These are phyloP conservation scores for Drosophila demipolita DNA, from an alignment of 2,888 invertebrate genomes.

Conservation along the genomic window DNA sequence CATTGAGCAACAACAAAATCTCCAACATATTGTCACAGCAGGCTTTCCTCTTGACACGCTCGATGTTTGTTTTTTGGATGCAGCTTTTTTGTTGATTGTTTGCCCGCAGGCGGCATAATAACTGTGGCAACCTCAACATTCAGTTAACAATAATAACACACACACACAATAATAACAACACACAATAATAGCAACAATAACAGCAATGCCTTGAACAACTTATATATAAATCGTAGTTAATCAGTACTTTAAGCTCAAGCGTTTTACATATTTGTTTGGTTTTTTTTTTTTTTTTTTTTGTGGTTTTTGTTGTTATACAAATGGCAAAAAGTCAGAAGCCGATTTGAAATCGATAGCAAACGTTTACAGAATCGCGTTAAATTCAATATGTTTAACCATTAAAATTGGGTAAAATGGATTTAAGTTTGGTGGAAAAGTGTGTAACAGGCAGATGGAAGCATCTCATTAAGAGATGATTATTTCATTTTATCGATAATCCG, in stretches of 20 bases:
- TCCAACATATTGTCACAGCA: background rate
- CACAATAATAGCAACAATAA: constrained; percentile 10
- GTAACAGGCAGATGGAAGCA: background rate
- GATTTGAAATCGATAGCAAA: background rate
- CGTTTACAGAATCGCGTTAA: background rate
- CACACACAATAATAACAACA: constrained; percentile 5
- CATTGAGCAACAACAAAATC: background rate
- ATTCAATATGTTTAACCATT: background rate
- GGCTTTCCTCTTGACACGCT: constrained; percentile 1
- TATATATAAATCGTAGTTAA: constrained; percentile 7
- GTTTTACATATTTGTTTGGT: background rate
- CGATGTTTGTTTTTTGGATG: constrained; percentile 38
- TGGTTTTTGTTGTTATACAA: background rate
- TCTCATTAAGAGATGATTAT: background rate
- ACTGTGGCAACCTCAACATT: constrained; percentile 45
- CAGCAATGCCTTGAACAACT: background rate
- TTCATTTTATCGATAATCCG: background rate
- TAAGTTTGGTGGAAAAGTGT: background rate
- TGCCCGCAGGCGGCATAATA: constrained; percentile 50
- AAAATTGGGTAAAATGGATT: background rate
- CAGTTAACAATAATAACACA: constrained; percentile 21
- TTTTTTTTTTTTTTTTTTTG: background rate
- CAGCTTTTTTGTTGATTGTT: constrained; percentile 39
- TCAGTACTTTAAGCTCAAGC: background rate
- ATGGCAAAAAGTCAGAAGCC: background rate